These are phyloP conservation scores for Macrophya annulata DNA, from an alignment of 2,888 invertebrate genomes.

Conservation along the genomic window DNA sequence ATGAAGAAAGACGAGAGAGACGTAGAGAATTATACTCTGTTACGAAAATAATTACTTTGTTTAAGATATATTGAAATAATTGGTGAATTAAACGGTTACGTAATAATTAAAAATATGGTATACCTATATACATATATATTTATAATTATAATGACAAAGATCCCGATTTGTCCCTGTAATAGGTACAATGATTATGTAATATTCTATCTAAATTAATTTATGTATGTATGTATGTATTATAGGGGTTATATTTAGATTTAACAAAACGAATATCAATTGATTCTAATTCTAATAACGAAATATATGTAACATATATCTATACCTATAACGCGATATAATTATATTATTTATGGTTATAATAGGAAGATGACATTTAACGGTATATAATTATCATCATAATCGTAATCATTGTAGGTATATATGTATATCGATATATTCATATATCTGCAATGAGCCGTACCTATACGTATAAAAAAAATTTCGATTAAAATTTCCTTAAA, in stretches of 20 bases:
- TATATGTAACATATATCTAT: too few species aligned
- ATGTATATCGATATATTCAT: too few species aligned
- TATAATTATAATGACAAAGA: slow-evolving; percentile 26
- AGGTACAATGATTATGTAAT: too few species aligned
- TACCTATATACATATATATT: too few species aligned
- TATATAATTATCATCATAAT: neutral
- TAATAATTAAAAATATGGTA: neutral
- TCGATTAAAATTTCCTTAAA: slow-evolving; percentile 24
- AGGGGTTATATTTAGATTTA: neutral
- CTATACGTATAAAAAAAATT: neutral
- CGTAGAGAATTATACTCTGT: neutral
- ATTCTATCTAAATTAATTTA: neutral
- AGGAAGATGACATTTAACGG: slow-evolving; percentile 23
- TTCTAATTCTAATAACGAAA: slow-evolving; percentile 5
- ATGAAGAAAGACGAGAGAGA: too few species aligned
- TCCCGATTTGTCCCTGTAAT: neutral
- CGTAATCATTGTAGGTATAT: neutral
- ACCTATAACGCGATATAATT: neutral
- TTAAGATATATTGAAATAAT: neutral
- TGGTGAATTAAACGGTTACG: neutral
- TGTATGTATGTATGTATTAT: neutral
- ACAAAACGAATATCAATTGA: neutral
- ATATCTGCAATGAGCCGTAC: neutral
- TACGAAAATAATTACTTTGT: neutral
- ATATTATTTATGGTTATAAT: neutral